Percentiles rank a stretch among this genome's conserved stretches.
Conservation (phyloP, 2,113 vertebrate genomes). For the Sturnus vulgaris region DNA sequence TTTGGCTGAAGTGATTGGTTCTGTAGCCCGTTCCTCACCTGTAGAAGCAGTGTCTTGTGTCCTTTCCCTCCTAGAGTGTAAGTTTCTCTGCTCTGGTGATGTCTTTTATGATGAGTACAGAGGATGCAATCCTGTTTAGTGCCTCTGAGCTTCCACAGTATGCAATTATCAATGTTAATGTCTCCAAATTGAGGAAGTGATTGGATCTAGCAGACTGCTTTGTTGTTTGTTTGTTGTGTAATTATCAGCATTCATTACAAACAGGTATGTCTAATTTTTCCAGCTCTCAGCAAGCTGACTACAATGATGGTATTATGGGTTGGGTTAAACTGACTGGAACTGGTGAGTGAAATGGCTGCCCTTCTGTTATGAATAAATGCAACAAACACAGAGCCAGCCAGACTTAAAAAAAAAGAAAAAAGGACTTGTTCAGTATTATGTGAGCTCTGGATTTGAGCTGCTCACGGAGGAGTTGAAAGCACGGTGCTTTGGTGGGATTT, state of each 20-base stretch:
- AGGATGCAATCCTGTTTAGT: background rate
- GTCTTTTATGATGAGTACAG: background rate
- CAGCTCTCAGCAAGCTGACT: conserved; percentile 45
- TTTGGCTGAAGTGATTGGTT: background rate
- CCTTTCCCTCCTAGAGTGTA: background rate
- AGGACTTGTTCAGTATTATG: background rate
- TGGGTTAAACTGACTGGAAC: conserved; percentile 34
- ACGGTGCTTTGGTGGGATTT: background rate
- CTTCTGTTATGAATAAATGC: conserved; percentile 16
- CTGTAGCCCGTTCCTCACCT: background rate
- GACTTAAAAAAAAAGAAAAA: background rate
- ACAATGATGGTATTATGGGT: conserved; percentile 7
- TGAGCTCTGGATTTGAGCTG: background rate
- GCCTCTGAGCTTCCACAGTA: background rate
- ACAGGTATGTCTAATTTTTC: conserved; percentile 60
- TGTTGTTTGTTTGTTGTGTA: conserved; percentile 42
- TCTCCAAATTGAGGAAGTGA: conserved; percentile 11
- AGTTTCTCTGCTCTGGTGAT: background rate
- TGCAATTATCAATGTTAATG: conserved; percentile 18
- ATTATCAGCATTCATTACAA: conserved; percentile 28
- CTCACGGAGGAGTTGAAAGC: background rate
- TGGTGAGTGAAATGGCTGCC: conserved; percentile 20
- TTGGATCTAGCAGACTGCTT: conserved; percentile 8
- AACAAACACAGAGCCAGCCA: background rate
- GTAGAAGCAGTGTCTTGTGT: background rate